Evolutionary conservation across 2,888 invertebrate genomes (phyloP).

Genomic region (Agrotis exclamationis): DNA sequence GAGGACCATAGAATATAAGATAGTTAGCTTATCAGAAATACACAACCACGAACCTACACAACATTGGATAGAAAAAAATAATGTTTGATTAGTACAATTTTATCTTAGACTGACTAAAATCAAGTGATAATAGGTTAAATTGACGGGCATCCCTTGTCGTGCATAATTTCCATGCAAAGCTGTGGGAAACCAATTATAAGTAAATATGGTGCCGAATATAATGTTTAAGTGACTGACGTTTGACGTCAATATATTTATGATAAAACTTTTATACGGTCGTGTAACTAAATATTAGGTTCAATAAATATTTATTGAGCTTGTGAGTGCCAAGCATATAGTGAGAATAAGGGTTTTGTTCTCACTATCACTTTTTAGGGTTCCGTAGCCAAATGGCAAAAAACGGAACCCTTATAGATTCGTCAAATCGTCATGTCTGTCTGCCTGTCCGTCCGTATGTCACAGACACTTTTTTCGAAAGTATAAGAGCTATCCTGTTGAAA

Average conservation of each 20-base stretch:
- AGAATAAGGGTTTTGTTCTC: not conserved
- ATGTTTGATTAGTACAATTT: not conserved
- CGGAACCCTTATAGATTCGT: too few relatives aligned
- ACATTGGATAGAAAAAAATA: conserved; percentile 6
- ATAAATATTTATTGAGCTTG: not conserved
- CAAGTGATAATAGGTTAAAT: too few relatives aligned
- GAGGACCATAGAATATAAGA: conserved; percentile 64
- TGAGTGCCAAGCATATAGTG: not conserved
- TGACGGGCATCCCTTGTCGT: too few relatives aligned
- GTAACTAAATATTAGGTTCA: too few relatives aligned
- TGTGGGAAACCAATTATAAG: too few relatives aligned
- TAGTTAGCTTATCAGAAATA: conserved; percentile 35
- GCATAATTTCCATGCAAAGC: too few relatives aligned
- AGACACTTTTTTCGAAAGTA: too few relatives aligned
- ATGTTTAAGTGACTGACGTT: not conserved
- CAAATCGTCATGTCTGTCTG: too few relatives aligned
- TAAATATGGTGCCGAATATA: not conserved
- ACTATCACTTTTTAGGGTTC: too few relatives aligned
- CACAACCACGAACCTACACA: conserved; percentile 45
- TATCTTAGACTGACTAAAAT: not conserved
- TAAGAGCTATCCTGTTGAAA: too few relatives aligned
- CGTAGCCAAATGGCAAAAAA: too few relatives aligned
- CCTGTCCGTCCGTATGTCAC: too few relatives aligned
- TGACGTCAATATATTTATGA: not conserved
- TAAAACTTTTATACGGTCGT: not conserved